These are phyloP conservation scores for Glomeris marginata DNA, from an alignment of 2,888 invertebrate species.

Conservation along the genomic window DNA sequence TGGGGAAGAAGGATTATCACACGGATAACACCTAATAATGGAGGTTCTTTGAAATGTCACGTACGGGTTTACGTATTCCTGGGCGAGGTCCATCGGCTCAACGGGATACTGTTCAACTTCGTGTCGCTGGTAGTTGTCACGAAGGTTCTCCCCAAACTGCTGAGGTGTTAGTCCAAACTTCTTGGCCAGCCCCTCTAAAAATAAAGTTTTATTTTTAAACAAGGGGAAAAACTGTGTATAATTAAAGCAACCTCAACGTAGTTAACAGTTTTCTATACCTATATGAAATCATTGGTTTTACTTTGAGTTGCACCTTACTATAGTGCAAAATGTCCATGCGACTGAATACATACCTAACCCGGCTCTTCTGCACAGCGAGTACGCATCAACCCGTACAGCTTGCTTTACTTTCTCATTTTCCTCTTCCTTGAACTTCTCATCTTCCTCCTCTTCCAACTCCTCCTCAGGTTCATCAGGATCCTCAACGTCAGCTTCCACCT, in stretches of 20 bases:
- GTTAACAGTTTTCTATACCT: too few species aligned
- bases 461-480: slow-evolving; percentile 19
- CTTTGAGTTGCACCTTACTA: too few species aligned
- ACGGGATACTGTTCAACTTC: slow-evolving; percentile 84
- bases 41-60: too few species aligned
- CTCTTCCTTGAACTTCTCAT: slow-evolving; percentile 44
- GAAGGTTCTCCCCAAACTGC: slow-evolving; percentile 88
- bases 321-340: too few species aligned
- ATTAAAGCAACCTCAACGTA: too few species aligned
- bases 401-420: slow-evolving; percentile 48
- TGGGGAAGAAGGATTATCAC: background rate
- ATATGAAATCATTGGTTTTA: too few species aligned
- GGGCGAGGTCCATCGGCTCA: slow-evolving; percentile 69
- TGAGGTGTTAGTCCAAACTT: slow-evolving; percentile 86
- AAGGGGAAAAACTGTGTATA: too few species aligned
- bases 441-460: slow-evolving; percentile 26
- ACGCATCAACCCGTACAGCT: slow-evolving; percentile 71
- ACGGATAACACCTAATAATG: too few species aligned
- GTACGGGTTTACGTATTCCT: slow-evolving; percentile 43
- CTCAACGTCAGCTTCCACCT: slow-evolving; percentile 17
- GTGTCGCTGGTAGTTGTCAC: slow-evolving; percentile 87
- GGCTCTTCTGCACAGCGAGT: slow-evolving; percentile 69
- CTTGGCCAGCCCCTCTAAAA: slow-evolving; percentile 58
- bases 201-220: slow-evolving; percentile 15
- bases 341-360: slow-evolving; percentile 44